Evolutionary conservation across 2,113 vertebrate species (phyloP).

Genomic region (Hystrix cristata): DNA sequence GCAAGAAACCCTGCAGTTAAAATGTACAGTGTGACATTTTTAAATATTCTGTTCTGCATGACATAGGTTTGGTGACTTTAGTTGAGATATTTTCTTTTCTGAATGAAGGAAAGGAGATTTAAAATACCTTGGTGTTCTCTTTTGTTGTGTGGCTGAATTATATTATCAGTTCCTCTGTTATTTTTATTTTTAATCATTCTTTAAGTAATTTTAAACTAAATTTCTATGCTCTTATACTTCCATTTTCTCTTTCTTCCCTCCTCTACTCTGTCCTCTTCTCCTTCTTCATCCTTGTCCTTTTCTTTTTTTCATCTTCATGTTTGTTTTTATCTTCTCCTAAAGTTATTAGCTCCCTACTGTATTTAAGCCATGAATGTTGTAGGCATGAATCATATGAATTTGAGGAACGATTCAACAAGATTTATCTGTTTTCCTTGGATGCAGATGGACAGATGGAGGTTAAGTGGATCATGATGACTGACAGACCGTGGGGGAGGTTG

Average conservation of each 20-base stretch:
- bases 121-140: not conserved
- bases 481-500: not conserved
- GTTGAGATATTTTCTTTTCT: conserved; percentile 46
- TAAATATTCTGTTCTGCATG: not conserved
- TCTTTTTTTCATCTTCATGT: not conserved
- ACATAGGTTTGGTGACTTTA: not conserved
- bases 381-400: not conserved
- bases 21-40: not conserved
- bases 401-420: conserved; percentile 31
- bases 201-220: conserved; percentile 9
- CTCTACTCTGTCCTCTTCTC: not conserved
- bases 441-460: not conserved
- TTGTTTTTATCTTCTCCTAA: conserved; percentile 38
- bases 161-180: not conserved
- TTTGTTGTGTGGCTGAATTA: not conserved
- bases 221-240: not conserved
- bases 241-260: not conserved
- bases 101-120: not conserved
- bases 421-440: not conserved
- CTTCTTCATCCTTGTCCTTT: not conserved
- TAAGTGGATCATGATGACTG: not conserved
- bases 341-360: not conserved
- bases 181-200: conserved; percentile 44
- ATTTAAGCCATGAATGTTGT: not conserved
- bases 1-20: conserved; percentile 13